Evolutionary conservation across 1,140 invertebrate species (phyloP), one percentile per base, ranked within the genome.

Genomic region (Asbolus verrucosus): DNA sequence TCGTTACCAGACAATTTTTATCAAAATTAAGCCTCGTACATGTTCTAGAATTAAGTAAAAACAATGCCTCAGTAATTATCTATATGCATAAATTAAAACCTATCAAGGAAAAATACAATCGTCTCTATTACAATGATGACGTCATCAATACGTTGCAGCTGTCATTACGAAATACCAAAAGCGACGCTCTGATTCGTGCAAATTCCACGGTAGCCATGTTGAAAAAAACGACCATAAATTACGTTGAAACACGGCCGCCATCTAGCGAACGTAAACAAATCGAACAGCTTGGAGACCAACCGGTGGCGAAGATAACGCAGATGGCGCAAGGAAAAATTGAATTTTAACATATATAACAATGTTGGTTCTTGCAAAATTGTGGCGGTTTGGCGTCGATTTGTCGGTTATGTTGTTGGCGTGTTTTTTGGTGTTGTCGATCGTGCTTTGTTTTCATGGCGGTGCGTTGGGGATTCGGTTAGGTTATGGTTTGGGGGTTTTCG

Each of bases 191-290:
- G 46, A 54, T 54, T 54, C 46, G 46, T 54, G 8, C 46, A 54
- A 27, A 27, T 54, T 16, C 18, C 8, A 6, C 21, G 46, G 46
- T 27, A 54, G 46, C 46, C 46, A 54, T 54, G 21, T 54, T 54
- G 46, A 54, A 54, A 54, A 54, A 54, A 54, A 54, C 46, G 27
- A 54, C 46, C 19, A 54, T 54, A 54, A 54, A 54, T 54, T 54
- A 54, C 13, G 46, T 27, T 24, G 13, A n/a, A 21, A 54, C 21
- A 13, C 1, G 9, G 4, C n/a, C 46, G 1, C 46, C 46, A 54
- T 54, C 46, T 54, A 54, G 19, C 46, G 46, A 13, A 2, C 2
- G 14, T 6, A 9, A 13, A 11, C 4, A 11, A 5, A 27, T 9
- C 13, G 15, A 54, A n/a, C n/a, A 54, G 46, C 13, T 2, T 4